Evolutionary conservation across 2,888 invertebrate genomes (phyloP), one percentile per base, ranked within the genome.

Genomic region (Drosophila conformis): DNA sequence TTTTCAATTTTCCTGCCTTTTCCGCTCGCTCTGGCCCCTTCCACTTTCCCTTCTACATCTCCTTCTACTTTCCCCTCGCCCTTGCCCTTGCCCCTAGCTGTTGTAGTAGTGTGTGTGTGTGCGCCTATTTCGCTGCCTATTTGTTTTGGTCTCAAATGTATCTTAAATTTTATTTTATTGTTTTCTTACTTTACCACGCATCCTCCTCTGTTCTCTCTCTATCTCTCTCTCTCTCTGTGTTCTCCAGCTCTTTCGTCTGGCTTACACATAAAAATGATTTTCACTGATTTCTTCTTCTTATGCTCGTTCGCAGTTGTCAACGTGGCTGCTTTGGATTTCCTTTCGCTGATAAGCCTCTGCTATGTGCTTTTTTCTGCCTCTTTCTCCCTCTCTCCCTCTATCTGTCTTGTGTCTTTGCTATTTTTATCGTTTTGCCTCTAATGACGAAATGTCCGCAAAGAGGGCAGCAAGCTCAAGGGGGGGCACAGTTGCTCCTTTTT

Each of bases 81-180:
- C 0, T 13, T 3, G 6, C 21, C n/a, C 11, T 42, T 11, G 11
- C 6, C 21, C 21, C 40, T 42, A 2, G 21, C 2, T 36, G 36
- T 36, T 15, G 36, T 36, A 36, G 36, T 36, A 15, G 5, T 42
- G 21, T 42, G 21, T 38, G 73, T 75, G 66, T 68, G 63, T 76
- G 80, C 73, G 80, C 67, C 76, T 81, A 73, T 69, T 83, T 88
- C 79, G 77, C 78, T 87, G 87, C 82, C 90, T 87, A 87, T 87
- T 87, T 87, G 87, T 87, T 87, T 87, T 87, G 87, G 87, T 87
- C 87, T 87, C 87, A 75, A 82, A 90, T 87, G 87, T 87, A 89
- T 90, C 90, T 89, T 90, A 87, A 87, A 87, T 87, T 87, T 87
- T 90, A 87, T 87, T 87, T 87, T 87, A 87, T 87, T 90, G 90